These are phyloP conservation scores for Azemiops feae DNA, from an alignment of 2,113 vertebrate species.

Conservation along the genomic window DNA sequence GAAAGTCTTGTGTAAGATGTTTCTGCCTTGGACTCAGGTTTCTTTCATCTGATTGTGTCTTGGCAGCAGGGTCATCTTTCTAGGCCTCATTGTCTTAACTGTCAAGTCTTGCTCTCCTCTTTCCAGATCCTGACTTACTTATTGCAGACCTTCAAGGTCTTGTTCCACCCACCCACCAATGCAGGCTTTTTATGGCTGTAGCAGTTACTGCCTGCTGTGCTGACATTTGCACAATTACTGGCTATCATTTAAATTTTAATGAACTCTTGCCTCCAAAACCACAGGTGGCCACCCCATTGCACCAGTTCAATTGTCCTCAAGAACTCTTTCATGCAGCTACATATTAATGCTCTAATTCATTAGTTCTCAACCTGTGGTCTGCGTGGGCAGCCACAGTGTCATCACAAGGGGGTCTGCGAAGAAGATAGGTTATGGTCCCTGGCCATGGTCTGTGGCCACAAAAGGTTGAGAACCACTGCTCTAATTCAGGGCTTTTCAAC, in stretches of 20 bases:
- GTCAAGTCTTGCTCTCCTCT: not conserved
- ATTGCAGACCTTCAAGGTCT: not conserved
- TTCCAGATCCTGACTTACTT: not conserved
- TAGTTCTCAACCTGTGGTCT: no score
- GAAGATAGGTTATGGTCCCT: no score
- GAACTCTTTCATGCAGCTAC: not conserved
- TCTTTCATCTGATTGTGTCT: not conserved
- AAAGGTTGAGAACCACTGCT: no score
- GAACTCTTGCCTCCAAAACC: not conserved
- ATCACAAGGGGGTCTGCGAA: no score
- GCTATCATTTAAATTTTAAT: not conserved
- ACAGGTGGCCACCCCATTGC: not conserved
- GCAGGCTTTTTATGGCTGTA: not conserved
- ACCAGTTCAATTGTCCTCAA: not conserved
- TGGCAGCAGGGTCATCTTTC: not conserved
- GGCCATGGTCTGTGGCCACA: no score
- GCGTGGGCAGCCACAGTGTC: no score
- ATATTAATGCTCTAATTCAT: not conserved
- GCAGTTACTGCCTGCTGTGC: not conserved
- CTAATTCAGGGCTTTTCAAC: not conserved
- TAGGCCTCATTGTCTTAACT: not conserved
- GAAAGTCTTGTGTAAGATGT: not conserved
- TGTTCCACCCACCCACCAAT: not conserved
- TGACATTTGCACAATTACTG: not conserved
- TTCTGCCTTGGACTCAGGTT: not conserved